A percentile compares a stretch with the other conserved stretches of the same genome.
These are phyloP conservation scores for Lumbricus terrestris DNA, from an alignment of 2,888 invertebrate genomes.

Conservation along the genomic window DNA sequence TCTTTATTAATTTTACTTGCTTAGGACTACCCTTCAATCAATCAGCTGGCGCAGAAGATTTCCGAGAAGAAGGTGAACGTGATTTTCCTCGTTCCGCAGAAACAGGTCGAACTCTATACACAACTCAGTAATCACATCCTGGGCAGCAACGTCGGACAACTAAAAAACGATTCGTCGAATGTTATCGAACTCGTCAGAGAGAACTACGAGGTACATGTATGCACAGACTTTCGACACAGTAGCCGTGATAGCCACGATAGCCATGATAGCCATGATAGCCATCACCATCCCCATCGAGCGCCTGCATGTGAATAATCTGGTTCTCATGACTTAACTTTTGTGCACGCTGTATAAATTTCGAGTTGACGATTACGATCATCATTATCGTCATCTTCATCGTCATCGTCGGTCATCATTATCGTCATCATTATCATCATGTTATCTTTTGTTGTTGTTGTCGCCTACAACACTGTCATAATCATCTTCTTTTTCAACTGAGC, in stretches of 20 bases:
- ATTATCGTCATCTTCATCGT: neutral
- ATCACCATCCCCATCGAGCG: neutral
- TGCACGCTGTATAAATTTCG: too few species aligned
- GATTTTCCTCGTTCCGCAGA: constrained; percentile 91
- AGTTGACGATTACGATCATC: too few species aligned
- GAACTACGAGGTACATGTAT: constrained; percentile 75
- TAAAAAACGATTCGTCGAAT: constrained; percentile 90
- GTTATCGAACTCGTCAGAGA: constrained; percentile 89
- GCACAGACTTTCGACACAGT: too few species aligned
- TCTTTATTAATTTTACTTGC: too few species aligned
- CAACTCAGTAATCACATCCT: constrained; percentile 82
- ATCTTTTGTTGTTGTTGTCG: neutral
- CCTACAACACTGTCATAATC: neutral
- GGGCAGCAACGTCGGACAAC: constrained; percentile 84
- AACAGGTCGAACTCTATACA: constrained; percentile 80
- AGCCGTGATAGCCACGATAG: too few species aligned
- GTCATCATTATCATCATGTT: neutral
- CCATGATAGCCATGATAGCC: too few species aligned
- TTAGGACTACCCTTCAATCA: constrained; percentile 92
- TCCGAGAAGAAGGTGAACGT: constrained; percentile 92
- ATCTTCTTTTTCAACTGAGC: neutral
- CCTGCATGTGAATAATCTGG: too few species aligned
- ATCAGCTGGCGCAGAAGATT: constrained; percentile 80
- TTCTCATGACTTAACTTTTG: too few species aligned
- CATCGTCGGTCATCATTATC: neutral